Base-by-base conservation (phyloP, 2,888 invertebrate genomes). In the Crepidodera aurea region DNA sequence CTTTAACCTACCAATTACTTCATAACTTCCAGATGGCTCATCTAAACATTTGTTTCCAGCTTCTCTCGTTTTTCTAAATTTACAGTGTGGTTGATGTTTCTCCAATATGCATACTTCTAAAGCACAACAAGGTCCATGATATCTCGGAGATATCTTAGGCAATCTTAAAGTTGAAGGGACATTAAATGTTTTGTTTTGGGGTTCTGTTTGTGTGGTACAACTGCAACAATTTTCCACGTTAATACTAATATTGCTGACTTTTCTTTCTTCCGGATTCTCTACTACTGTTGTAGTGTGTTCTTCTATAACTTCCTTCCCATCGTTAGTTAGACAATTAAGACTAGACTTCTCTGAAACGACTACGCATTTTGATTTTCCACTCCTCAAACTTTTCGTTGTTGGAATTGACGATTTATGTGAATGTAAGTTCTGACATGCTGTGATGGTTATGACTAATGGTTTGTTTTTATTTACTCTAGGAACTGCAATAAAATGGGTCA, bases 51-150 rank as follows among this genome's bases (percentile, higher is more conserved):
- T 60, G 50, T 71, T 63, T 13, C 50, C 62, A 10, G 54, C 42
- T 13, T 56, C 60, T 7, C 67, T 59, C 2, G 18, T 27, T 56
- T 71, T 71, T 34, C 65, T 67, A 12, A 66, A 69, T 15, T 57
- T 50, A 60, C 74, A 74, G 7, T 62, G 40, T 2, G 56, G 15
- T n/a, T 67, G 66, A 51, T 74, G 75, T 59, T 73, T 74, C 51
- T 74, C 73, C 60, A 73, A 50, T 2, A 74, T 62, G 53, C 55
- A 66, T n/a, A 74, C 60, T 61, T 73, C 72, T 63, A 74, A 64
- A 12, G 68, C 69, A 54, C 75, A 75, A 12, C 69, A 71, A 6
- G 62, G 61, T 1, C 71, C 74, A 39, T 73, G 73, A 32, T 71
- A 68, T 53, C 72, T 58, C 5, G 57, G 39, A n/a, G 53, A 13